Evolutionary conservation across 30 jellyfish, hydroid and myxozoan species (phyloP), one percentile per base, ranked within the genome.

Genomic region (Haliclystus octoradiatus): DNA sequence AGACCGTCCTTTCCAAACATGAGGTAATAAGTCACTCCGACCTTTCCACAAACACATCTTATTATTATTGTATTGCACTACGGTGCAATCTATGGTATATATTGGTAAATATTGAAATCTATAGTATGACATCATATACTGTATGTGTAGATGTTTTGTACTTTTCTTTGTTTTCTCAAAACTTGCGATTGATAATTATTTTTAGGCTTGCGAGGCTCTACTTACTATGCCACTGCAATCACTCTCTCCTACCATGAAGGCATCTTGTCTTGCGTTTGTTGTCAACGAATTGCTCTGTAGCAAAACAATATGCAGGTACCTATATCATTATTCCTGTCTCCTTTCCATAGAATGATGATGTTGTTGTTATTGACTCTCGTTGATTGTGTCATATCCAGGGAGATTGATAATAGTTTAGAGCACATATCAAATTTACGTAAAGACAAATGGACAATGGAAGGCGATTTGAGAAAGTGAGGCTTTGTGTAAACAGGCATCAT

Each of bases 391-490:
- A 40, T 47, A 34, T 72, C 32, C 73, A 86, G 98, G 70, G 98
- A 89, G 49, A 89, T 89, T 76, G 98, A 89, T 52, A 77, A 74
- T 53, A 70, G 95, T 69, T 61, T 89, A 26, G 98, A 89, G 63
- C 88, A 89, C 70, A 89, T 81, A 85, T 82, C 98, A 7, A 82
- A 89, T 62, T 73, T 89, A 32, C 50, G 98, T 52, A 82, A 92
- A 49, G 95, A 89, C 81, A 89, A 89, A 77, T 89, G 98, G 98
- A 89, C 77, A 30, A 65, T 89, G 84, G 98, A 89, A 69, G 98
- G 98, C 26, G 69, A 87, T 49, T 76, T 89, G 66, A 66, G 98
- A 47, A 89, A 82, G 98, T 89, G 72, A 35, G 93, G 69, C 26
- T 60, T 13, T 60, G 5, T 0, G n/a, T 0, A 19, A 60, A 60